These are phyloP conservation scores for Pelobates fuscus DNA, from an alignment of 2,113 vertebrate species.

Conservation along the genomic window DNA sequence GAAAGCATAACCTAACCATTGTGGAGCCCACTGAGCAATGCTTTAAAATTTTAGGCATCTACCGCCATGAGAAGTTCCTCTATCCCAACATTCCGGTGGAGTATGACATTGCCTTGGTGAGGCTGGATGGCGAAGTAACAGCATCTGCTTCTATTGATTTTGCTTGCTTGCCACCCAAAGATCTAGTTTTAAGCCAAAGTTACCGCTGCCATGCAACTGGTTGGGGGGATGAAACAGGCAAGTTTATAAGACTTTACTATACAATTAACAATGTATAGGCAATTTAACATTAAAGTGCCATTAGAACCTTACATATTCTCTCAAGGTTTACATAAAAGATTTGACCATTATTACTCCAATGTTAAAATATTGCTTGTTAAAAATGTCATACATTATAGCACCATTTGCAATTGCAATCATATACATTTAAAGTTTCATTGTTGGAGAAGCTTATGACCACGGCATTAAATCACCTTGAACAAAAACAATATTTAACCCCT, in stretches of 20 bases:
- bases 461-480: too few species aligned
- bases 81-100: conserved; percentile 71
- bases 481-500: too few species aligned
- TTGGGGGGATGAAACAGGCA: conserved; percentile 73
- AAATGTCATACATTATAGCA: too few species aligned
- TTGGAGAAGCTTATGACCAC: too few species aligned
- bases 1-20: conserved; percentile 74
- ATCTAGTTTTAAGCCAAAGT: conserved; percentile 62
- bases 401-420: too few species aligned
- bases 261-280: not conserved
- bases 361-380: too few species aligned
- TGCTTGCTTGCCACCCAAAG: conserved; percentile 67
- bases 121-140: conserved; percentile 63
- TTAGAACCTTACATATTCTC: too few species aligned
- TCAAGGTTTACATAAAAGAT: too few species aligned
- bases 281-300: too few species aligned
- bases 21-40: conserved; percentile 63
- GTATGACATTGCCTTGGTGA: conserved; percentile 72
- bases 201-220: conserved; percentile 72
- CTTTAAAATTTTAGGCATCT: conserved; percentile 62
- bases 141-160: conserved; percentile 59
- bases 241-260: not conserved
- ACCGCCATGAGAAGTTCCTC: conserved; percentile 69
- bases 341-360: too few species aligned
- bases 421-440: too few species aligned